Conservation (phyloP, 1,140 invertebrate species). For the Drosophila willistoni region DNA sequence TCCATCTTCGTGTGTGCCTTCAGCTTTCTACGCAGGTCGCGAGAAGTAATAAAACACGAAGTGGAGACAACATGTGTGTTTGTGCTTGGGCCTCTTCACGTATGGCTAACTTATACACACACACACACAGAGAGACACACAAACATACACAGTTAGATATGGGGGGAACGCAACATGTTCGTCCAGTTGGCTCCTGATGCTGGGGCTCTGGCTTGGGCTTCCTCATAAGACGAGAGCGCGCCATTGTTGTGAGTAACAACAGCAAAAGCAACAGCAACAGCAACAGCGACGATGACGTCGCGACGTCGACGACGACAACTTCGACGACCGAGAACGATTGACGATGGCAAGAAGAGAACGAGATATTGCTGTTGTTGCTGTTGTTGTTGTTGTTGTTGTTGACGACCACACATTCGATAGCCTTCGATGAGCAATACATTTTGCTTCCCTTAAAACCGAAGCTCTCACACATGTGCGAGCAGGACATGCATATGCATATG, state of each 20-base stretch:
- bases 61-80: constrained; percentile 61
- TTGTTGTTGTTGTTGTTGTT: not conserved
- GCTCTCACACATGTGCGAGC: constrained; percentile 44
- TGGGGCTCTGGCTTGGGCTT: constrained; percentile 17
- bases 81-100: constrained; percentile 30
- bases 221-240: constrained; percentile 30
- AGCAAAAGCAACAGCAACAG: too few species aligned
- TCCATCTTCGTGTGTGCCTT: constrained; percentile 50
- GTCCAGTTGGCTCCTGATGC: constrained; percentile 47
- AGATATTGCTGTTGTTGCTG: not conserved
- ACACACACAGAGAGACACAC: constrained; percentile 31
- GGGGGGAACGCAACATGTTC: constrained; percentile 76
- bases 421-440: constrained; percentile 77
- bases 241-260: constrained; percentile 52
- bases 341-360: constrained; percentile 31
- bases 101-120: constrained; percentile 38
- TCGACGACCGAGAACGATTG: constrained; percentile 9
- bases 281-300: constrained; percentile 5
- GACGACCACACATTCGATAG: constrained; percentile 76
- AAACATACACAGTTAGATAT: not conserved
- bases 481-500: constrained; percentile 53
- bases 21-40: constrained; percentile 64
- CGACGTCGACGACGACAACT: constrained; percentile 24
- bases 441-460: constrained; percentile 72
- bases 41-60: constrained; percentile 77